These are phyloP conservation scores for Coryphaenoides rupestris DNA, from an alignment of 2,113 vertebrate species.

Conservation along the genomic window DNA sequence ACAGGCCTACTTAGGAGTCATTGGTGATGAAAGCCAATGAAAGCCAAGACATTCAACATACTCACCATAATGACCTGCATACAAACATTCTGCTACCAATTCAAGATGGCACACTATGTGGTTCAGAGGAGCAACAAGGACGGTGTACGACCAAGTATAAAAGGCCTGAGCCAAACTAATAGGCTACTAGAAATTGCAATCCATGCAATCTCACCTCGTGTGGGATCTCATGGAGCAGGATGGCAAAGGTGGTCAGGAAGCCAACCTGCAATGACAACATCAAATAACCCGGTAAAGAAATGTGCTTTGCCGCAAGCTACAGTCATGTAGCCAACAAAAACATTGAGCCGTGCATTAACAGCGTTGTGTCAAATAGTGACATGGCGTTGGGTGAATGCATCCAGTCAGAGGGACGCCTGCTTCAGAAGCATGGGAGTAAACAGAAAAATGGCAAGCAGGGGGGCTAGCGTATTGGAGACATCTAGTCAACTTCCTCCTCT, in stretches of 20 bases:
- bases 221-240: slow-evolving; percentile 96
- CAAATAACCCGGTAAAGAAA: slow-evolving; percentile 8
- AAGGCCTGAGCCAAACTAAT: no score
- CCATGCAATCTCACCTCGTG: slow-evolving; percentile 87
- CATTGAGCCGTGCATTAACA: no score
- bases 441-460: slow-evolving; percentile 29
- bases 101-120: neutral
- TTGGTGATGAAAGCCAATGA: neutral
- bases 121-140: no score
- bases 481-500: slow-evolving; percentile 69
- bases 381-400: neutral
- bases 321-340: no score
- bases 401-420: slow-evolving; percentile 3
- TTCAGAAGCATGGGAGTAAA: slow-evolving; percentile 26
- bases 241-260: slow-evolving; percentile 90
- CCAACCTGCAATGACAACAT: slow-evolving; percentile 79
- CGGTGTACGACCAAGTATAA: no score
- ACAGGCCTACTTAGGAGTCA: neutral
- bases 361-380: no score
- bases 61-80: neutral
- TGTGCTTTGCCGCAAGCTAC: no score
- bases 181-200: neutral
- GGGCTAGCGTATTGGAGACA: slow-evolving; percentile 44
- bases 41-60: neutral
- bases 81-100: neutral